Percentiles rank a stretch among this genome's conserved stretches.
These are phyloP conservation scores for Bufo gargarizans DNA, from an alignment of 2,113 vertebrate genomes.

Conservation along the genomic window DNA sequence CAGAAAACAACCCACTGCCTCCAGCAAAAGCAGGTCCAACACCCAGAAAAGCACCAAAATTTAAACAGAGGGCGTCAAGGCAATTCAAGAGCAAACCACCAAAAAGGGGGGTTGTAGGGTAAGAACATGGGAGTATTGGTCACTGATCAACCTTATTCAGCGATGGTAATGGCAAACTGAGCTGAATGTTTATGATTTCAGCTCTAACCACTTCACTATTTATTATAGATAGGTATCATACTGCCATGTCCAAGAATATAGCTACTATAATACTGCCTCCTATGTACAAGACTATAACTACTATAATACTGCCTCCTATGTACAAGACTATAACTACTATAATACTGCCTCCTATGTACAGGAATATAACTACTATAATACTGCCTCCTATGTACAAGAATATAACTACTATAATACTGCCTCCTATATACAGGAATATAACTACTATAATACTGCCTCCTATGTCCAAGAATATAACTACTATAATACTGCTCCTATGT, in stretches of 20 bases:
- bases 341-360: no score
- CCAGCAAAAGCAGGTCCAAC: slow-evolving; percentile 33
- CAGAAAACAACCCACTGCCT: background rate
- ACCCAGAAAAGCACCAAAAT: slow-evolving; percentile 58
- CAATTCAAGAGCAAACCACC: slow-evolving; percentile 62
- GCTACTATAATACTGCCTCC: no score
- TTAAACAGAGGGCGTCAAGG: slow-evolving; percentile 58
- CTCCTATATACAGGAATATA: background rate
- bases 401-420: no score
- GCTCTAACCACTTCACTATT: background rate
- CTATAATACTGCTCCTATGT: background rate
- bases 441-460: background rate
- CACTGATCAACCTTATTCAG: background rate
- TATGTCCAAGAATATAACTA: background rate
- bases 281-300: no score
- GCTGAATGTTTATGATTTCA: background rate
- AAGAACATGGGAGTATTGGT: background rate
- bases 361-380: no score
- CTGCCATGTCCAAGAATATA: background rate
- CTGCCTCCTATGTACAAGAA: no score
- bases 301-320: no score
- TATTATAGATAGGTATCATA: background rate
- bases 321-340: no score
- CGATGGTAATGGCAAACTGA: background rate
- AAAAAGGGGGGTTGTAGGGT: slow-evolving; percentile 60